phyloP scores from a whole-genome alignment of 2,797 vertebrate species.

The Silurus aristotelis region DNA sequence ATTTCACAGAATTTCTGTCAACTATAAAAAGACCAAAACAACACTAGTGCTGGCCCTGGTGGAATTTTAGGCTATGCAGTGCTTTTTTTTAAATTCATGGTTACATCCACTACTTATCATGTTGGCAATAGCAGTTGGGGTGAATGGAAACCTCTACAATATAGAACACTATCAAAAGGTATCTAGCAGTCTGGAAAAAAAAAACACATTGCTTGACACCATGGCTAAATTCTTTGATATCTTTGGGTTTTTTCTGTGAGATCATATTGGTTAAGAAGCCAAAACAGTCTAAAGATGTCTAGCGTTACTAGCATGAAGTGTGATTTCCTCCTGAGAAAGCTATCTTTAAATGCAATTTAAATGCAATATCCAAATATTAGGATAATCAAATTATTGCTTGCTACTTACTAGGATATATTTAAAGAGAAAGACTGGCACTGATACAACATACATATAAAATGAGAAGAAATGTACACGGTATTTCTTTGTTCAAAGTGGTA shows the following conservation, averaged over 20 bases:
- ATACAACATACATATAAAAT: not conserved
- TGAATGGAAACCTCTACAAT: not conserved
- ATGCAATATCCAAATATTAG: not conserved
- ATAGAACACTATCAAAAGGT: not conserved
- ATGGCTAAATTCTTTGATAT: not conserved
- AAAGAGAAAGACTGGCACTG: not conserved
- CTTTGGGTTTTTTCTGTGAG: not conserved
- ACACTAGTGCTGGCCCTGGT: not conserved
- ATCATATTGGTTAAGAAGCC: not conserved
- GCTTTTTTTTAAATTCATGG: not conserved
- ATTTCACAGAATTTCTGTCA: constrained; percentile 12
- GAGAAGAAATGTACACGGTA: not conserved
- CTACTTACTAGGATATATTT: not conserved
- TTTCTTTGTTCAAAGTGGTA: not conserved
- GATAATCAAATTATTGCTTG: not conserved
- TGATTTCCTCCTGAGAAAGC: not conserved
- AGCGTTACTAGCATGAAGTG: not conserved
- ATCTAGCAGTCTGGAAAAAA: not conserved
- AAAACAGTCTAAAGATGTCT: not conserved
- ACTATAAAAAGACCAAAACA: constrained; percentile 21
- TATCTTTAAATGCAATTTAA: not conserved
- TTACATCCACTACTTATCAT: not conserved
- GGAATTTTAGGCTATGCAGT: constrained; percentile 1
- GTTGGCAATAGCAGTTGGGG: not conserved
- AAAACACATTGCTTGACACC: not conserved